These are phyloP conservation scores for Hemitrygon akajei DNA, from an alignment of 2,797 vertebrate genomes.

Conservation along the genomic window DNA sequence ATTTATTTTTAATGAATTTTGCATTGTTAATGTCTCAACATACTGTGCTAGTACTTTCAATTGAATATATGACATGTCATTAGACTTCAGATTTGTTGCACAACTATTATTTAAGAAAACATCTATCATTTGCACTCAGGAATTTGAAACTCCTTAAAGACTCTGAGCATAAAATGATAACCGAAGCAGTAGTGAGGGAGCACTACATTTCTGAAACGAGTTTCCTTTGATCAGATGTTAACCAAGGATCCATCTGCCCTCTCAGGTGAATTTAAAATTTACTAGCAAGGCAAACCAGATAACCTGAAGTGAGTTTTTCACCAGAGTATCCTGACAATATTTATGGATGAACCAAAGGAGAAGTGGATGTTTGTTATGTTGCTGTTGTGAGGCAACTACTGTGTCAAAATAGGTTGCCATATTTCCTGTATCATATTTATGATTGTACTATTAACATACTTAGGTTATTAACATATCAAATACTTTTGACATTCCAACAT, in stretches of 20 bases:
- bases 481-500: neutral
- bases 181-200: neutral
- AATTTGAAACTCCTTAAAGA: too few relatives aligned
- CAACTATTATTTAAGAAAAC: neutral
- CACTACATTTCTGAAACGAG: neutral
- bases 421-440: too few relatives aligned
- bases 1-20: neutral
- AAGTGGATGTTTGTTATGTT: neutral
- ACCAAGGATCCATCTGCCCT: neutral
- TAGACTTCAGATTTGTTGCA: neutral
- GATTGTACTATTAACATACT: neutral
- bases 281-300: neutral
- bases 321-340: neutral
- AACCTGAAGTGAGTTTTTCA: neutral
- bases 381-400: neutral
- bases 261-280: neutral
- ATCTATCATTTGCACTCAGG: neutral
- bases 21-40: neutral
- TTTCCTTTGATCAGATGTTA: neutral
- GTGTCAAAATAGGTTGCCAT: neutral
- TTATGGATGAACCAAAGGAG: neutral
- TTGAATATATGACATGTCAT: neutral
- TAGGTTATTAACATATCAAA: neutral
- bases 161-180: neutral
- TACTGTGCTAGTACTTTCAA: neutral